A percentile compares a stretch with the other conserved stretches of the same genome.
Conservation (phyloP, 2,113 vertebrate species). For the Oreochromis spilurus region DNA sequence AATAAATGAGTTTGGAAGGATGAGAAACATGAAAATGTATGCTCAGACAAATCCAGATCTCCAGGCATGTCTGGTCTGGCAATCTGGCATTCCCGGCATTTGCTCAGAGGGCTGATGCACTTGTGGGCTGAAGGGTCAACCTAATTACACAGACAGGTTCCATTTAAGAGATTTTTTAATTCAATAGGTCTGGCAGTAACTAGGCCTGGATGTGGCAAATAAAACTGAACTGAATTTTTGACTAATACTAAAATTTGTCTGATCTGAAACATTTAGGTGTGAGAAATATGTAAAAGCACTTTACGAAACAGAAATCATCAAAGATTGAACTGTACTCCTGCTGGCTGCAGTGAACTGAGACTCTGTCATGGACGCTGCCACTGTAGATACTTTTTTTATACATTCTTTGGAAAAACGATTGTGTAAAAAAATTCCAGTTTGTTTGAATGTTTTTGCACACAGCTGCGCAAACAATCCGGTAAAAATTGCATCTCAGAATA, state of each 20-base stretch:
- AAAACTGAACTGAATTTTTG: background rate
- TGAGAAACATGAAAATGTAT: background rate
- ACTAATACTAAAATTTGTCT: background rate
- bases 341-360: background rate
- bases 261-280: background rate
- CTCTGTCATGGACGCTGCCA: background rate
- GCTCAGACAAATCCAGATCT: background rate
- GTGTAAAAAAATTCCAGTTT: background rate
- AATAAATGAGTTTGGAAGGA: background rate
- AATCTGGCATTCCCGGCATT: background rate
- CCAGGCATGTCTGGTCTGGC: background rate
- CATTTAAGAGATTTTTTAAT: background rate
- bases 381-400: background rate
- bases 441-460: background rate
- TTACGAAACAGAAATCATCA: background rate
- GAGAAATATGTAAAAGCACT: background rate
- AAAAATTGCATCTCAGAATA: conserved; percentile 28
- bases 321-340: background rate
- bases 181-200: fast-evolving
- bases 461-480: background rate
- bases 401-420: background rate
- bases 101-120: background rate
- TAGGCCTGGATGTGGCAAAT: background rate
- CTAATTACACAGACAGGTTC: background rate
- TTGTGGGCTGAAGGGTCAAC: background rate